Evolutionary conservation across 23 tunicate species (phyloP).

Genomic region (Diplosoma virens): DNA sequence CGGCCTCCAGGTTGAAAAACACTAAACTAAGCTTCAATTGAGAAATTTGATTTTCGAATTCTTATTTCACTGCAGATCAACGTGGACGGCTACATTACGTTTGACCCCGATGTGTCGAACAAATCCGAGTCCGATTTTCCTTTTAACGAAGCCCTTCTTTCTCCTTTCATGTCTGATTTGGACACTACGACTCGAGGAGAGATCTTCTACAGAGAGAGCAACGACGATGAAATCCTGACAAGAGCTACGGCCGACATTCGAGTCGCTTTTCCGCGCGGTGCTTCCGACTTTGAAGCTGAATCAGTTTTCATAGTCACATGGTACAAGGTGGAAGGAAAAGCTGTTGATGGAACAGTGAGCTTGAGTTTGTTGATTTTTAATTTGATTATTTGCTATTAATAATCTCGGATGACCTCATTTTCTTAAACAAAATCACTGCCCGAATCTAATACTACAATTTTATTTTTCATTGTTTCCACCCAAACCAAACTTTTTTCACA

Average conservation of each 20-base stretch:
- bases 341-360: constrained; percentile 51
- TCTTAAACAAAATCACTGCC: too few species aligned
- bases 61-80: too few species aligned
- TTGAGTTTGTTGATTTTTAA: neutral
- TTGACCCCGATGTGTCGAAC: constrained; percentile 28
- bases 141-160: constrained; percentile 54
- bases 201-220: constrained; percentile 58
- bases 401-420: neutral
- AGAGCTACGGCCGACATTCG: constrained; percentile 71
- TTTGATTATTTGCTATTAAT: neutral
- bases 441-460: too few species aligned
- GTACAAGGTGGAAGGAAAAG: constrained; percentile 56
- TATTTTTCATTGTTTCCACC: too few species aligned
- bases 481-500: too few species aligned
- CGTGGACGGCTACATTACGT: constrained; percentile 79
- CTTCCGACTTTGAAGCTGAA: constrained; percentile 61
- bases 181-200: constrained; percentile 51
- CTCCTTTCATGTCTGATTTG: constrained; percentile 80
- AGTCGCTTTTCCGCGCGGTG: constrained; percentile 46
- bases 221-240: constrained; percentile 18
- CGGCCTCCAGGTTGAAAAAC: too few species aligned
- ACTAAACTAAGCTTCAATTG: too few species aligned
- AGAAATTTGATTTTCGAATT: too few species aligned
- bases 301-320: constrained; percentile 86
- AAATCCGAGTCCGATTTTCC: constrained; percentile 46